These are phyloP conservation scores for Nebria ingens DNA, from an alignment of 1,140 invertebrate genomes.

Conservation along the genomic window DNA sequence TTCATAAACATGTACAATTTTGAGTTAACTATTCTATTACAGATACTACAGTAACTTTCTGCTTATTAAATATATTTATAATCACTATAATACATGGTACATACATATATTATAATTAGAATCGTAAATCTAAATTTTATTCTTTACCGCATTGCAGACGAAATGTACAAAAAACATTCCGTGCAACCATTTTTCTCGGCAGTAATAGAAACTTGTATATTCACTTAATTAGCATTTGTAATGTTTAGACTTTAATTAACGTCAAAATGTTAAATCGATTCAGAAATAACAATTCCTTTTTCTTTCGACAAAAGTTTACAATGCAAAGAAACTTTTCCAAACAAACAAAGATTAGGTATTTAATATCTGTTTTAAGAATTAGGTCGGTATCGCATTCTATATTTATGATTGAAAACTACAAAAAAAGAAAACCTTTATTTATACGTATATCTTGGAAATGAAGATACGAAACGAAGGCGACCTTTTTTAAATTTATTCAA, in stretches of 20 bases:
- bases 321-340: not conserved
- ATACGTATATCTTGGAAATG: too few species aligned
- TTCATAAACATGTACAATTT: too few species aligned
- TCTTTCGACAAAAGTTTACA: not conserved
- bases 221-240: slow-evolving; percentile 9
- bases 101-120: too few species aligned
- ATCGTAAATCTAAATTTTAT: slow-evolving; percentile 1
- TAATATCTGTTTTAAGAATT: not conserved
- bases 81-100: too few species aligned
- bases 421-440: too few species aligned
- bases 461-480: too few species aligned
- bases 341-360: not conserved
- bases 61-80: too few species aligned
- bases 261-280: slow-evolving; percentile 8
- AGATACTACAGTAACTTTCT: too few species aligned
- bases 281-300: not conserved
- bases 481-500: too few species aligned
- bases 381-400: not conserved
- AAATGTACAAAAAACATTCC: not conserved
- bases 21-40: too few species aligned
- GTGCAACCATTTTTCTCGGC: not conserved
- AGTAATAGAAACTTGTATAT: slow-evolving; percentile 2
- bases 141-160: not conserved
- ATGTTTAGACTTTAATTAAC: slow-evolving; percentile 3
- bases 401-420: too few species aligned